phyloP scores from a whole-genome alignment of 1,140 invertebrate genomes.

The Macrocentrus cingulum region DNA sequence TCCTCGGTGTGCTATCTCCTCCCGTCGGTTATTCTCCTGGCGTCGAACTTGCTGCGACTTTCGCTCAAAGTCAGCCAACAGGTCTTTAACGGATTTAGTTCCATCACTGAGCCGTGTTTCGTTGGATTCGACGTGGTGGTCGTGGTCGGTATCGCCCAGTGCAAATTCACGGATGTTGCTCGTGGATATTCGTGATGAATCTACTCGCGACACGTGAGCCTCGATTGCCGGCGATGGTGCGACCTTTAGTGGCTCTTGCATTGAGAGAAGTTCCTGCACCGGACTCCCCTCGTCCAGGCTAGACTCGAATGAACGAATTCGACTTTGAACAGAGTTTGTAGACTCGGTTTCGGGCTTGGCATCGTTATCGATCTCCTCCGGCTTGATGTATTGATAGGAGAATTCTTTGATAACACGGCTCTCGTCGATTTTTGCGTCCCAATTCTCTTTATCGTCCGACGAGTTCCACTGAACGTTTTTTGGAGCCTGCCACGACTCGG shows the following conservation, averaged over 20 bases:
- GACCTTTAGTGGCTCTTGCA: slow-evolving; percentile 57
- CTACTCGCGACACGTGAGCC: slow-evolving; percentile 54
- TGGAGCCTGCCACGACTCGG: slow-evolving; percentile 37
- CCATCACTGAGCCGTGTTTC: slow-evolving; percentile 32
- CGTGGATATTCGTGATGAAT: slow-evolving; percentile 35
- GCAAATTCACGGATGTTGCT: slow-evolving; percentile 37
- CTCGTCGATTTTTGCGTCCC: slow-evolving; percentile 53
- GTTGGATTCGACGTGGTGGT: slow-evolving; percentile 19
- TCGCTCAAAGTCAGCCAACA: slow-evolving; percentile 60
- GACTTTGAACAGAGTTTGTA: slow-evolving; percentile 58
- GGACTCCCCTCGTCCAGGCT: slow-evolving; percentile 34
- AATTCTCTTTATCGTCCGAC: slow-evolving; percentile 39
- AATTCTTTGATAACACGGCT: slow-evolving; percentile 55
- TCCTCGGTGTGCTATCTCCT: slow-evolving; percentile 45
- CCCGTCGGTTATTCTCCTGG: slow-evolving; percentile 40
- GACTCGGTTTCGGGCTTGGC: slow-evolving; percentile 25
- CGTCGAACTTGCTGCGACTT: slow-evolving; percentile 51
- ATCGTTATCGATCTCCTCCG: slow-evolving; percentile 37
- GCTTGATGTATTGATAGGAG: slow-evolving; percentile 57
- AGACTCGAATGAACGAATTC: slow-evolving; percentile 59
- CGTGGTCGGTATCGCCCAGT: slow-evolving; percentile 25
- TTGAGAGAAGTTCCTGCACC: slow-evolving; percentile 41
- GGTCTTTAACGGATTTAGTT: slow-evolving; percentile 59
- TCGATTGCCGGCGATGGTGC: slow-evolving; percentile 53
- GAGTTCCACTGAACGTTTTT: slow-evolving; percentile 52